Percentiles rank a stretch among this genome's conserved stretches.
phyloP scores from a whole-genome alignment of 2,797 vertebrate genomes.

The Rhinophrynus dorsalis region DNA sequence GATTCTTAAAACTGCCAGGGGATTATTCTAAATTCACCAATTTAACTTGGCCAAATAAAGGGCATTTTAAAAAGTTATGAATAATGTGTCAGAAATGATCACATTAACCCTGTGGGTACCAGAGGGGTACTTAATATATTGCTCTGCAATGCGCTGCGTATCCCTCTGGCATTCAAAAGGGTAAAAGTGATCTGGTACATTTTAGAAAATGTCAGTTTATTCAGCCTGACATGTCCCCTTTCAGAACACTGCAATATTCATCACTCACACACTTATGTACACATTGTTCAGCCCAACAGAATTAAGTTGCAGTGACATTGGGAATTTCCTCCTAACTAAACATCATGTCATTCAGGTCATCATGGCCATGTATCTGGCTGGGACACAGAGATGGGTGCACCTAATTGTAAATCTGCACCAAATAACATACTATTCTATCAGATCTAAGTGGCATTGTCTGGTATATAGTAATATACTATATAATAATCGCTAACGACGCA shows the following conservation, averaged over 20 bases:
- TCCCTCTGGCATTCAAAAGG: no score
- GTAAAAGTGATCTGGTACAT: slow-evolving; percentile 23
- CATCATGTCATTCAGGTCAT: neutral
- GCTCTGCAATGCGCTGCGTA: no score
- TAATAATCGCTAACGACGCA: no score
- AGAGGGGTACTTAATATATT: no score
- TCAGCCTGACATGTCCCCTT: slow-evolving; percentile 53
- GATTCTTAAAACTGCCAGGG: no score
- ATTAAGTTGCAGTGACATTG: slow-evolving; percentile 56
- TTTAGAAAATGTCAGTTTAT: slow-evolving; percentile 49
- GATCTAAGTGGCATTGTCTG: no score
- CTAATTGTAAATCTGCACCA: neutral
- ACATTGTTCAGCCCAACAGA: slow-evolving; percentile 57
- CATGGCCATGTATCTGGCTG: neutral
- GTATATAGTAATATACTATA: no score
- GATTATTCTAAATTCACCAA: slow-evolving; percentile 10
- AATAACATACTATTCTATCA: no score
- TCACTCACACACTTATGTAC: slow-evolving; percentile 58
- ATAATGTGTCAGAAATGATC: slow-evolving; percentile 56
- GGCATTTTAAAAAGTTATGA: slow-evolving; percentile 48
- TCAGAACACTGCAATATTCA: slow-evolving; percentile 51
- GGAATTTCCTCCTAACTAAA: slow-evolving; percentile 60
- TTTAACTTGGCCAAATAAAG: neutral
- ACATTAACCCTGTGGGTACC: no score
- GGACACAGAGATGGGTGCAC: no score